Evolutionary conservation across 2,113 vertebrate genomes (phyloP).

Genomic region (Phylloscopus trochilus): DNA sequence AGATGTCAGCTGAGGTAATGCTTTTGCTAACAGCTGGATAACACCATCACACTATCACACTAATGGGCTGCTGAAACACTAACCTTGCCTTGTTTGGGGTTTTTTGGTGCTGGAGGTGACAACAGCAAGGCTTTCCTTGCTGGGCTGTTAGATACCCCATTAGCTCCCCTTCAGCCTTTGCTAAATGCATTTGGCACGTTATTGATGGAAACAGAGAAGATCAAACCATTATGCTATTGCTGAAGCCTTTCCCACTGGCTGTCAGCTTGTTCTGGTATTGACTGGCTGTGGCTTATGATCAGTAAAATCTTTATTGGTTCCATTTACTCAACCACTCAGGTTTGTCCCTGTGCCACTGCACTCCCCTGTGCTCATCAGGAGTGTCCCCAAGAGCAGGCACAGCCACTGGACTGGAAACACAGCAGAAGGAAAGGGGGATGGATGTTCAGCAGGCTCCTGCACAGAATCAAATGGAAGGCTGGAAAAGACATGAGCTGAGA

Average conservation of each 20-base stretch:
- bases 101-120: neutral
- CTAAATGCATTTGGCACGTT: conserved; percentile 4
- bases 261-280: conserved; percentile 8
- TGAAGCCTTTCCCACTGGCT: conserved; percentile 4
- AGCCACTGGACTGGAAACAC: neutral
- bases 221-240: conserved; percentile 25
- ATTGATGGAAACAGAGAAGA: conserved; percentile 36
- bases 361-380: neutral
- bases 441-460: neutral
- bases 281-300: neutral
- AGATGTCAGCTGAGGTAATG: neutral
- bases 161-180: conserved; percentile 6
- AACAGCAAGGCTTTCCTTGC: neutral
- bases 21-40: neutral
- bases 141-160: neutral
- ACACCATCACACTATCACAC: neutral
- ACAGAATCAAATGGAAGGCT: fast-evolving
- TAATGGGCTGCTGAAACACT: neutral
- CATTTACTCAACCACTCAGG: neutral
- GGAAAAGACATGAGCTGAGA: neutral
- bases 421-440: neutral
- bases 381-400: neutral
- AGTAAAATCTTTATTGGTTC: neutral
- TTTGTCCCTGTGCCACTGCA: neutral
- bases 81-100: neutral